phyloP scores from a whole-genome alignment of 1,140 invertebrate species.

The Panagrolaimus sp. region DNA sequence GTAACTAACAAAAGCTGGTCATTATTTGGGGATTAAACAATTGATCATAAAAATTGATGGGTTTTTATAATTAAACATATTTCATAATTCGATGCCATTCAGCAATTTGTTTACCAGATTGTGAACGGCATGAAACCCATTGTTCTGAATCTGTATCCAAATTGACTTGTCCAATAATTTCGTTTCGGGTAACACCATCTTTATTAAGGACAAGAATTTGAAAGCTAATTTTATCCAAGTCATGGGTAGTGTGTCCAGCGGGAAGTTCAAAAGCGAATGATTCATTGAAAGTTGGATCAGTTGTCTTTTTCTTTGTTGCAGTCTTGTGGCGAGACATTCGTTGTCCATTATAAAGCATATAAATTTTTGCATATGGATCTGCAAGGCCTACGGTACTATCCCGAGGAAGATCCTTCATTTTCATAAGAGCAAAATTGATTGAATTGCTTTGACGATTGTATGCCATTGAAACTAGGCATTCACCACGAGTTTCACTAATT shows the following conservation, averaged over 20 bases:
- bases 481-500: slow-evolving; percentile 48
- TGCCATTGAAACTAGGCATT: slow-evolving; percentile 80
- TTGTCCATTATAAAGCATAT: slow-evolving; percentile 90
- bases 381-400: slow-evolving; percentile 89
- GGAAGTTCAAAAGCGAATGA: slow-evolving; percentile 71
- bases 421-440: slow-evolving; percentile 68
- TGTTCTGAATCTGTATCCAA: slow-evolving; percentile 24
- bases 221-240: slow-evolving; percentile 27
- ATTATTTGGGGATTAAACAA: too few relatives aligned
- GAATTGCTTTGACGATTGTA: slow-evolving; percentile 77
- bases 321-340: slow-evolving; percentile 98
- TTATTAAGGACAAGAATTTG: slow-evolving; percentile 37
- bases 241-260: slow-evolving; percentile 17
- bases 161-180: slow-evolving; percentile 37
- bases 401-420: slow-evolving; percentile 84
- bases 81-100: slow-evolving; percentile 31
- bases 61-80: neutral
- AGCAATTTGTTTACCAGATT: slow-evolving; percentile 25
- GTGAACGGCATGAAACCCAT: slow-evolving; percentile 16
- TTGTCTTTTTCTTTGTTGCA: slow-evolving; percentile 91
- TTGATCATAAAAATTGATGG: too few relatives aligned
- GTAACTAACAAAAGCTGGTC: too few relatives aligned
- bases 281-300: slow-evolving; percentile 94
- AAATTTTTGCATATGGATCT: slow-evolving; percentile 86
- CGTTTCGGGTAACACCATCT: slow-evolving; percentile 45